These are phyloP conservation scores for Pseudochaenichthys georgianus DNA, from an alignment of 2,797 vertebrate genomes.

Conservation along the genomic window DNA sequence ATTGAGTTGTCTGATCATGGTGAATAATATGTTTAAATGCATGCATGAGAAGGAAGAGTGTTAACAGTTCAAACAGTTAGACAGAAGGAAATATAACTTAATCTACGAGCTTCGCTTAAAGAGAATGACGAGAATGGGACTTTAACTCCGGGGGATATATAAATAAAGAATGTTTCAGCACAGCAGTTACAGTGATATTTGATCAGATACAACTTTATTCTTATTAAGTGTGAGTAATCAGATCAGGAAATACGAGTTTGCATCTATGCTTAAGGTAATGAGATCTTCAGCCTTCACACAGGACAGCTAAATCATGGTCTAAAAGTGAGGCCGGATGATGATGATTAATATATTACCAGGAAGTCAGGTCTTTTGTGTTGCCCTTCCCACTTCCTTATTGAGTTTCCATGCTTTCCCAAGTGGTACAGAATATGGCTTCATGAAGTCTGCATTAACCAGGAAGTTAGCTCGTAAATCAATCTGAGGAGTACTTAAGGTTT, in stretches of 20 bases:
- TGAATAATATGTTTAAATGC: not conserved
- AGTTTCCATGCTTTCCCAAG: slow-evolving; percentile 37
- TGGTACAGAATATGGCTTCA: slow-evolving; percentile 6
- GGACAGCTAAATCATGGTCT: slow-evolving; percentile 35
- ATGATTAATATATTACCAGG: slow-evolving; percentile 54
- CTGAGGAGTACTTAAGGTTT: not conserved
- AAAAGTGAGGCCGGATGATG: slow-evolving; percentile 39
- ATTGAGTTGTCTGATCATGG: no score
- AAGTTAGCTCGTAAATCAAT: slow-evolving; percentile 21
- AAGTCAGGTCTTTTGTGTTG: slow-evolving; percentile 3
- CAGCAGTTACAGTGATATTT: not conserved
- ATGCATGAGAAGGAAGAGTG: not conserved
- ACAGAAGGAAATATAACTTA: not conserved
- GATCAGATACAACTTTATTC: not conserved
- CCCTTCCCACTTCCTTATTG: slow-evolving; percentile 36
- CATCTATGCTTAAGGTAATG: slow-evolving; percentile 25
- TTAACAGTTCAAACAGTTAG: no score
- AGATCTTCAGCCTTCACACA: slow-evolving; percentile 35
- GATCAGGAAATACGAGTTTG: not conserved
- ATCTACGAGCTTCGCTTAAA: not conserved
- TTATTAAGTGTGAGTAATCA: no score
- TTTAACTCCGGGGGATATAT: not conserved
- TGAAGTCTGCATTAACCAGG: slow-evolving; percentile 18
- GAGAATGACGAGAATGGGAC: not conserved
- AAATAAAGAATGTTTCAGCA: not conserved